A percentile compares a stretch with the other conserved stretches of the same genome.
phyloP scores from a whole-genome alignment of 2,113 vertebrate genomes.

The Oreotragus oreotragus region DNA sequence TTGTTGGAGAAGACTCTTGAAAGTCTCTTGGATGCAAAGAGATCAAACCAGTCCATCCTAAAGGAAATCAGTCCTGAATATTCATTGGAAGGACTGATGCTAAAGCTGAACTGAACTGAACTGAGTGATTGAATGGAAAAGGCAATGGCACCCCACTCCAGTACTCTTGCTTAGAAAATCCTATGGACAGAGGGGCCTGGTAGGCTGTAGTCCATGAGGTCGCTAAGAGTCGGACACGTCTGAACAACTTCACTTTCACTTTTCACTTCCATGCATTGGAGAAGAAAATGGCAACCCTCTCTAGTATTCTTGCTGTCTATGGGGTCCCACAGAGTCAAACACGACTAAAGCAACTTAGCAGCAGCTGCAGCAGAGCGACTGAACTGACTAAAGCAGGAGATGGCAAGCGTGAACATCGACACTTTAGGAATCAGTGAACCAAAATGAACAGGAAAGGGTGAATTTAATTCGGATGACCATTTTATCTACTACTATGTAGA shows the following conservation, averaged over 20 bases:
- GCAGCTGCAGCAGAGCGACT: neutral
- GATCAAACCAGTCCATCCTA: neutral
- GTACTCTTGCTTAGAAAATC: no score
- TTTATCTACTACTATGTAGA: neutral
- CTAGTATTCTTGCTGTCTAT: neutral
- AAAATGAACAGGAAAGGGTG: neutral
- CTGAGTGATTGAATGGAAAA: accelerated
- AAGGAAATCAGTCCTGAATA: neutral
- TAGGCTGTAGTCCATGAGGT: no score
- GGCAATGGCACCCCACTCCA: no score
- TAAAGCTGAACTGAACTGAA: neutral
- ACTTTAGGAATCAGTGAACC: neutral
- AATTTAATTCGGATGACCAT: neutral
- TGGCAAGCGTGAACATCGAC: accelerated
- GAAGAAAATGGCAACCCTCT: no score
- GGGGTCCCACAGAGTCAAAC: accelerated
- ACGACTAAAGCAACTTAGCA: neutral
- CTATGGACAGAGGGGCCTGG: no score
- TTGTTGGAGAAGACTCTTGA: neutral
- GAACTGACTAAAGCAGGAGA: neutral
- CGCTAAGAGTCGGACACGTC: no score
- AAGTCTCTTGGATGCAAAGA: neutral
- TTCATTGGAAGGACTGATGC: neutral
- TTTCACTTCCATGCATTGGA: no score
- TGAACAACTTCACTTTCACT: no score